Conservation (phyloP, 2,888 invertebrate genomes). For the Chorisops tibialis region DNA sequence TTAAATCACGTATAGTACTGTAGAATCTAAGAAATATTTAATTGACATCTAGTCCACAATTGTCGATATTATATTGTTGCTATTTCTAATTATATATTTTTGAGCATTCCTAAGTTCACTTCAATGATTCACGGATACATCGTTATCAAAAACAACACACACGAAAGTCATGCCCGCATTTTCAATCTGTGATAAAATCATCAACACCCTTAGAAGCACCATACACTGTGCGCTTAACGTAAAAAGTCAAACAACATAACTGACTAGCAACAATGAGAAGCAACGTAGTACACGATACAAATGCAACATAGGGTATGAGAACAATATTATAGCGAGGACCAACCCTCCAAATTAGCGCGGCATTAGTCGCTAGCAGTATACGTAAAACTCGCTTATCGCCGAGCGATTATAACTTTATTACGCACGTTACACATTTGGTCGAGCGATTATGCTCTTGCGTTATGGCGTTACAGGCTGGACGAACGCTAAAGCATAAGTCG, state of each 20-base stretch:
- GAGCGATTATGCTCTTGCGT: not conserved
- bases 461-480: too few species aligned
- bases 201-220: not conserved
- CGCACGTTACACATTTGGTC: conserved; percentile 11
- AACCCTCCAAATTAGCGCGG: conserved; percentile 31
- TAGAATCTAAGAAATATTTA: too few species aligned
- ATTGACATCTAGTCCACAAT: too few species aligned
- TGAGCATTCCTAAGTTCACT: too few species aligned
- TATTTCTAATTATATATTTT: too few species aligned
- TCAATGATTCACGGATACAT: too few species aligned
- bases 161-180: not conserved
- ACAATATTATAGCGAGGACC: conserved; percentile 16
- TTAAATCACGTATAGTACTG: too few species aligned
- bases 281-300: conserved; percentile 5
- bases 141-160: conserved; percentile 19
- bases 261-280: not conserved
- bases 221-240: not conserved
- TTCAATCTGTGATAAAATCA: not conserved
- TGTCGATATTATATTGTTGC: too few species aligned
- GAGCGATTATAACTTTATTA: conserved; percentile 31
- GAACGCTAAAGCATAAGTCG: conserved; percentile 19
- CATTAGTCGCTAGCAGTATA: conserved; percentile 29
- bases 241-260: conserved; percentile 11
- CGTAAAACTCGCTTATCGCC: conserved; percentile 26
- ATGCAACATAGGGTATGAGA: conserved; percentile 5